Evolutionary conservation across 1,140 invertebrate genomes (phyloP), one percentile per base, ranked within the genome.

Genomic region (Epicauta chinensis): DNA sequence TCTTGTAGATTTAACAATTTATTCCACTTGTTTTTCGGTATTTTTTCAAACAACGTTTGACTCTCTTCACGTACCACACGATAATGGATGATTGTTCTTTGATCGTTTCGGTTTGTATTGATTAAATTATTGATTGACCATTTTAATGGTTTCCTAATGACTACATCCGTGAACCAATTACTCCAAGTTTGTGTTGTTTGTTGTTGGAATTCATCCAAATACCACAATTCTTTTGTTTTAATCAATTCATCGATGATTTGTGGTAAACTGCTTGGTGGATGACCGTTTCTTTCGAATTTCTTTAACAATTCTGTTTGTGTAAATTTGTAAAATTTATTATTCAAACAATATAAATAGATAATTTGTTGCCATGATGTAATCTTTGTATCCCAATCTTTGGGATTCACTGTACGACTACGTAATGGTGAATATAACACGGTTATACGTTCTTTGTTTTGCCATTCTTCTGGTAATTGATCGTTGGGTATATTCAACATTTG

Each of bases 311-410:
- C 63, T 11, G 48, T 38, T 11, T 67, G 38, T 30, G 55, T 68
- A 48, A 78, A 72, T 0, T 48, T 42, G 50, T 68, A 65, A 6
- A 60, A 48, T 43, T 68, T 62, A 42, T 66, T 65, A 17, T 67
- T 48, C 3, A 58, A 35, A 53, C 72, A 75, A 64, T 71, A 74
- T 9, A 63, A 47, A 17, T 65, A 59, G 35, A 77, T 75, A 4
- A 70, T 46, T 34, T 63, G 60, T 52, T 67, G 69, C 77, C 77
- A 78, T 58, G 74, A 75, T 16, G 69, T 61, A 30, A 77, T 62
- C 67, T 77, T 78, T 11, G 64, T 60, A 47, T 76, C 73, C 67
- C 68, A 77, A 51, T 74, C 75, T 48, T 71, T 64, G 4, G 75
- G 71, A 66, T 78, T 78, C 4, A 71, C 67, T 40, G 66, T 62